Evolutionary conservation across 2,888 invertebrate species (phyloP).

Genomic region (Hyalella azteca): DNA sequence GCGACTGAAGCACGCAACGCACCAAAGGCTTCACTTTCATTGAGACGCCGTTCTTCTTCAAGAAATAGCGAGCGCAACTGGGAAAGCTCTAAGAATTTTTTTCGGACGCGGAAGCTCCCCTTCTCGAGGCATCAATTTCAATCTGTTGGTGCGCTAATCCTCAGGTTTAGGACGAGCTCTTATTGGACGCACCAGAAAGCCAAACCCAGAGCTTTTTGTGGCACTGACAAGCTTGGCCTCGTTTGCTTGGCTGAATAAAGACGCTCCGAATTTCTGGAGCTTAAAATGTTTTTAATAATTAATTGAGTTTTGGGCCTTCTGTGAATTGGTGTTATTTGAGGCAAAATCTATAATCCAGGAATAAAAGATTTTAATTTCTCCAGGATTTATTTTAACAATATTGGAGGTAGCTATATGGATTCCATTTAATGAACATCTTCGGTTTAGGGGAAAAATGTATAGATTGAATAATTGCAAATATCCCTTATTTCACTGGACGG

Average conservation of each 20-base stretch:
- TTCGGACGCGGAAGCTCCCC: slow-evolving; percentile 21
- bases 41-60: background rate
- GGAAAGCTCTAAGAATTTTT: background rate
- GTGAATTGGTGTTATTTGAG: too few relatives aligned
- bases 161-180: background rate
- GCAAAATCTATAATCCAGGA: too few relatives aligned
- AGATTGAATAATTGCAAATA: too few relatives aligned
- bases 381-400: too few relatives aligned
- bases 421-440: too few relatives aligned
- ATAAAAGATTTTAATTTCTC: too few relatives aligned
- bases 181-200: slow-evolving; percentile 28
- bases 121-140: slow-evolving; percentile 35
- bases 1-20: background rate
- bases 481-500: too few relatives aligned
- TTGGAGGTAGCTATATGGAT: too few relatives aligned
- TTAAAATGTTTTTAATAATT: too few relatives aligned
- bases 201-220: slow-evolving; percentile 21
- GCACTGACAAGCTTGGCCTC: slow-evolving; percentile 21
- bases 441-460: too few relatives aligned
- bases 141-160: slow-evolving; percentile 32
- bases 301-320: too few relatives aligned
- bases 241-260: background rate
- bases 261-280: too few relatives aligned
- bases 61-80: background rate
- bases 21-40: background rate